phyloP scores from a whole-genome alignment of 1,140 invertebrate species.

The Rhagoletis zephyria region DNA sequence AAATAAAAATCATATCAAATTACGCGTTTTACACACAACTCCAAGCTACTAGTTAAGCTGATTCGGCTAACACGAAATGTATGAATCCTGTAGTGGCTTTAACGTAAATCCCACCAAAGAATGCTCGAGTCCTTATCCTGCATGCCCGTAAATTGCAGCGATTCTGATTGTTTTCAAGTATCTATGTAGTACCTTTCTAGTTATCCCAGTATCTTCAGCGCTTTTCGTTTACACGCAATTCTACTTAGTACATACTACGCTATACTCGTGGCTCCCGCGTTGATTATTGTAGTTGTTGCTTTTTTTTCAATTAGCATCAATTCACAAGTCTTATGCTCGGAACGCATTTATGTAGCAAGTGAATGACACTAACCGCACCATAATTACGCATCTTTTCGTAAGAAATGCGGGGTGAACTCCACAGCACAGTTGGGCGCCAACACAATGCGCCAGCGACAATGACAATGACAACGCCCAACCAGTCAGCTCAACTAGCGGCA shows the following conservation, averaged over 20 bases:
- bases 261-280: neutral
- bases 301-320: conserved; percentile 55
- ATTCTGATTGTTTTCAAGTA: neutral
- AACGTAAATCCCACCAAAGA: conserved; percentile 18
- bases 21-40: conserved; percentile 10
- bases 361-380: conserved; percentile 52
- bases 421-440: conserved; percentile 44
- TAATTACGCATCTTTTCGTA: conserved; percentile 45
- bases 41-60: neutral
- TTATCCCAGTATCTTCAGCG: neutral
- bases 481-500: conserved; percentile 3
- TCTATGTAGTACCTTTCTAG: neutral
- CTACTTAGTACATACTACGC: neutral
- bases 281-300: conserved; percentile 38
- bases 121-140: neutral
- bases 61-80: neutral
- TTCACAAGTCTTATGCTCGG: conserved; percentile 50
- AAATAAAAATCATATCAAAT: conserved; percentile 50
- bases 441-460: neutral
- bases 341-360: conserved; percentile 45
- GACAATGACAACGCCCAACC: neutral
- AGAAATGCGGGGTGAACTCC: conserved; percentile 29
- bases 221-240: too few relatives aligned
- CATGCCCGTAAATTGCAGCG: neutral
- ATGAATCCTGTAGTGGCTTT: neutral